These are phyloP conservation scores for Thymelicus lineola DNA, from an alignment of 2,888 invertebrate species.

Conservation along the genomic window DNA sequence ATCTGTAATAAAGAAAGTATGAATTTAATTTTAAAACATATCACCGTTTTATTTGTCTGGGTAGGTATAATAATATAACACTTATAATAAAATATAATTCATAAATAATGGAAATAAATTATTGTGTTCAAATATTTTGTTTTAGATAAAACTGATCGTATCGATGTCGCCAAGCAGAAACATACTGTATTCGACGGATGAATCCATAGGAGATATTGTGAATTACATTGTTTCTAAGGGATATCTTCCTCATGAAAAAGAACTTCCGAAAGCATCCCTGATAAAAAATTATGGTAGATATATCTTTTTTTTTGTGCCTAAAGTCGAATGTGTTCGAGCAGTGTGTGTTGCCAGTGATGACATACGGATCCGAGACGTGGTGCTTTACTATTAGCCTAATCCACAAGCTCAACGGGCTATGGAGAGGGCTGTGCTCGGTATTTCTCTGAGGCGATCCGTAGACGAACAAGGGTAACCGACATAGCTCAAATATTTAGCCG, in stretches of 20 bases:
- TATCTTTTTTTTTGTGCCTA: background rate
- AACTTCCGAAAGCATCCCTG: conserved; percentile 58
- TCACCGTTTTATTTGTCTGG: background rate
- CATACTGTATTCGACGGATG: conserved; percentile 49
- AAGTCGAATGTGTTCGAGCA: too few relatives aligned
- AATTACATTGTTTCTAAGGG: conserved; percentile 62
- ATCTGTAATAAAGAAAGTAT: background rate
- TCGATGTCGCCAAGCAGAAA: conserved; percentile 11
- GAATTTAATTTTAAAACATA: background rate
- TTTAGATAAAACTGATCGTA: conserved; percentile 6
- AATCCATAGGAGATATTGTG: conserved; percentile 59
- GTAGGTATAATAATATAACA: conserved; percentile 5
- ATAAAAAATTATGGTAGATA: conserved; percentile 61
- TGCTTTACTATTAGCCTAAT: too few relatives aligned
- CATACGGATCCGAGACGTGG: too few relatives aligned
- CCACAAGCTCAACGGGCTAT: too few relatives aligned
- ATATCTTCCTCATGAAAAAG: conserved; percentile 64
- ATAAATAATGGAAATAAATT: background rate
- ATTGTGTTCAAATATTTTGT: background rate
- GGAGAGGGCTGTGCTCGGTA: too few relatives aligned
- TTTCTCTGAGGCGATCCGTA: too few relatives aligned
- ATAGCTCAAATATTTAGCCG: too few relatives aligned
- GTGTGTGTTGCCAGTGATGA: too few relatives aligned
- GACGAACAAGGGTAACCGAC: too few relatives aligned
- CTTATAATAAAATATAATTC: background rate